phyloP scores from a whole-genome alignment of 2,113 vertebrate species.

The Datnioides undecimradiatus region DNA sequence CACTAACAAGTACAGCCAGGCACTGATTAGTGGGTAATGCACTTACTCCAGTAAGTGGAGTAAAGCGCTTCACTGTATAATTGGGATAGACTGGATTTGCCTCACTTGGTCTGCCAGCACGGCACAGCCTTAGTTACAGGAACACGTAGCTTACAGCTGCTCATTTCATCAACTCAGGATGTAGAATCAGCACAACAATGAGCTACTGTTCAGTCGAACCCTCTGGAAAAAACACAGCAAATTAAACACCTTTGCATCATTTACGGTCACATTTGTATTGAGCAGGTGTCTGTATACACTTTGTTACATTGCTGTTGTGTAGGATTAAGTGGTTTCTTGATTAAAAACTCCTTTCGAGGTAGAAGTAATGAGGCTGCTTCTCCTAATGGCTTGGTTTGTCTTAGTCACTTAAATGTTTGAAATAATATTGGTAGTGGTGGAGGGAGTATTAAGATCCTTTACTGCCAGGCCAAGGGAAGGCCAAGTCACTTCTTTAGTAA shows the following conservation, averaged over 20 bases:
- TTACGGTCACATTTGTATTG: neutral
- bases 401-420: too few relatives aligned
- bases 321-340: too few relatives aligned
- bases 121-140: constrained; percentile 57
- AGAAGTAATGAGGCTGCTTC: too few relatives aligned
- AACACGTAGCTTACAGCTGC: constrained; percentile 57
- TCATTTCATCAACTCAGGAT: constrained; percentile 47
- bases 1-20: constrained; percentile 71
- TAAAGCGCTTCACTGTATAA: constrained; percentile 75
- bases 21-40: constrained; percentile 78
- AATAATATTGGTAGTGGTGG: too few relatives aligned
- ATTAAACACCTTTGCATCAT: neutral
- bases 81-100: constrained; percentile 74
- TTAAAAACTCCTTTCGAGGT: too few relatives aligned
- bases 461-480: too few relatives aligned
- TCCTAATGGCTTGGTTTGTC: too few relatives aligned
- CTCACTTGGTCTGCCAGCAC: constrained; percentile 64
- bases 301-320: too few relatives aligned
- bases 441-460: too few relatives aligned
- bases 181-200: constrained; percentile 51
- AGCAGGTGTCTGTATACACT: constrained; percentile 8
- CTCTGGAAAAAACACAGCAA: neutral
- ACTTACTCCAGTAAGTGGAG: constrained; percentile 71
- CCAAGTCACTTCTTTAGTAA: too few relatives aligned
- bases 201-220: constrained; percentile 43